Base-by-base conservation (phyloP, 1,140 invertebrate species). In the Drosophila hydei region DNA sequence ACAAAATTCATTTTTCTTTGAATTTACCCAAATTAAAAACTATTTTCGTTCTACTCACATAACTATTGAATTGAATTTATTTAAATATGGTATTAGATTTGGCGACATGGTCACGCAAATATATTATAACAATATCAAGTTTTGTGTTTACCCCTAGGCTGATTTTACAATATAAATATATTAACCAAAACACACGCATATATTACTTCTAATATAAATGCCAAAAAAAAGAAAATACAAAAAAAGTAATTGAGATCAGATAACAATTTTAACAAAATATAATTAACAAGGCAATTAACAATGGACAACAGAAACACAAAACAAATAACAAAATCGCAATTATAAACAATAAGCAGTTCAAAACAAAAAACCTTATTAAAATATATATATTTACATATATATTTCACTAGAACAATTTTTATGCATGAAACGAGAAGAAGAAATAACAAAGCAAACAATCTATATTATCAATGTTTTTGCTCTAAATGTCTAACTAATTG, bases 381-480 rank as follows among this genome's bases (percentile, higher is more conserved):
- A 83, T 83, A 78, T 83, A 87, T 74, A 87, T 77, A 85, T 81
- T 72, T 72, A 80, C 71, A 75, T 81, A 87, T 81, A 85, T 81
- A 85, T 81, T 81, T 81, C 81, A 87, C 74, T 85, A 85, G 81
- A 85, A 75, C 75, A 85, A 85, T 81, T 87, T 85, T 81, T 87
- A 85, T 88, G 83, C 78, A 73, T 88, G 68, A 72, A 79, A 65
- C 51, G 67, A 78, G 18, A 30, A 55, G 18, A 72, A 68, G 63
- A 73, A 72, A 78, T 68, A 65, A 45, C 45, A 63, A 72, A 36
- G n/a, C 67, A 79, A 51, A 80, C 70, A 81, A 75, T 83, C 83
- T 88, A 88, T 87, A 88, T 88, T 88, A 88, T 88, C 72, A 83
- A 88, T 88, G 83, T 88, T 88, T 88, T 88, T 88, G 83, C 83